Conservation (phyloP, 2,888 invertebrate species). For the Clusia tigrina region DNA sequence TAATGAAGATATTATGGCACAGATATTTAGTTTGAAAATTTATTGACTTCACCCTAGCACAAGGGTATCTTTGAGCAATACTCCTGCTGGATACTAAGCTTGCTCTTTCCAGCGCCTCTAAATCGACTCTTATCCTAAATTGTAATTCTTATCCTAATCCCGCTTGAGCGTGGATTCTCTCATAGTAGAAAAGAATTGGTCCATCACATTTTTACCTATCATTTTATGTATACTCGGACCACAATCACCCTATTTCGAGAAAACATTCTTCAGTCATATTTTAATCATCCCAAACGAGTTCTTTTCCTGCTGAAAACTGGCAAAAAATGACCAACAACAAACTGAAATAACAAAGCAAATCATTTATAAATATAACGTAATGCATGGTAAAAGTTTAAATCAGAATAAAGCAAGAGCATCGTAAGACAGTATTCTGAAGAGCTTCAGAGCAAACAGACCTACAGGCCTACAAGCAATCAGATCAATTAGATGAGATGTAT, state of each 20-base stretch:
- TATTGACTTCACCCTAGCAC: too few relatives aligned
- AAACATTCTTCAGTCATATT: too few relatives aligned
- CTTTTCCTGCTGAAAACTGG: neutral
- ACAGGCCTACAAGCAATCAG: neutral
- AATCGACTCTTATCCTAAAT: too few relatives aligned
- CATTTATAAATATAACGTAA: constrained; percentile 1
- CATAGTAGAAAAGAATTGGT: neutral
- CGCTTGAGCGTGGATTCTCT: too few relatives aligned
- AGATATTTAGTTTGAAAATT: too few relatives aligned
- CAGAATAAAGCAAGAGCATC: neutral
- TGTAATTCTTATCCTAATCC: too few relatives aligned
- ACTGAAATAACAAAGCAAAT: neutral
- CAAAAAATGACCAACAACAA: neutral
- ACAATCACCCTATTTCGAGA: neutral
- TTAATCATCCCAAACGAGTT: neutral
- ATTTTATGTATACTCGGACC: neutral
- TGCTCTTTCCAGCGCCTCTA: too few relatives aligned
- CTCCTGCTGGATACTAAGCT: too few relatives aligned
- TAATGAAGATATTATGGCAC: too few relatives aligned
- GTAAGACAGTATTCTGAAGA: neutral
- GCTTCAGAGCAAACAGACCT: neutral
- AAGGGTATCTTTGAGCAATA: too few relatives aligned
- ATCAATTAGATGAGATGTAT: too few relatives aligned
- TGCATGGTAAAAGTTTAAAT: neutral
- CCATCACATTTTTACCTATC: neutral